A percentile compares a stretch with the other conserved stretches of the same genome.
Conservation (phyloP, 2,113 vertebrate genomes). For the Rhegmatorhina hoffmannsi region DNA sequence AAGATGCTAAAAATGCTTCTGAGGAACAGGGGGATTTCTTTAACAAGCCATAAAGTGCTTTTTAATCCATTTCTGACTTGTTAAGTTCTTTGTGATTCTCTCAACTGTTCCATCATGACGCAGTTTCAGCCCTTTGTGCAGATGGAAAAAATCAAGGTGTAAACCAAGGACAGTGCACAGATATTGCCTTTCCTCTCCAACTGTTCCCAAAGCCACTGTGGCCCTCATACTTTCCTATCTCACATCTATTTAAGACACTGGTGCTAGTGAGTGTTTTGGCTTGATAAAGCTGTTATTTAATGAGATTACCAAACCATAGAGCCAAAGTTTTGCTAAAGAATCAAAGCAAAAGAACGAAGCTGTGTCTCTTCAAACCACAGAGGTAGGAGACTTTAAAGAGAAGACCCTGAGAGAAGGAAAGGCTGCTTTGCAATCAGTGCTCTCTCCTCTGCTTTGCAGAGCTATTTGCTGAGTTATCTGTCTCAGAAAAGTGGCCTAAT, state of each 20-base stretch:
- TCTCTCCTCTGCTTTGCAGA: not conserved
- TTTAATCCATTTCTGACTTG: constrained; percentile 79
- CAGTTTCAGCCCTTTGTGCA: constrained; percentile 60
- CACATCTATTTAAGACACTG: not conserved
- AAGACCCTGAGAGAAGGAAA: not conserved
- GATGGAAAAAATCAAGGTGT: constrained; percentile 60
- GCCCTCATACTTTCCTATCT: not conserved
- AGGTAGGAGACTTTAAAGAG: not conserved
- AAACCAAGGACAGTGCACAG: constrained; percentile 34
- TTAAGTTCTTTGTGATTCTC: constrained; percentile 70
- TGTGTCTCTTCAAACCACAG: too few species aligned
- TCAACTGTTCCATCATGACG: constrained; percentile 58
- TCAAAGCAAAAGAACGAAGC: not conserved
- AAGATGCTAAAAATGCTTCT: constrained; percentile 76
- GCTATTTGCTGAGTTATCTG: not conserved
- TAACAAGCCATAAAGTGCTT: constrained; percentile 78
- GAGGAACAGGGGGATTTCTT: constrained; percentile 71
- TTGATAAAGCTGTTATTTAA: not conserved
- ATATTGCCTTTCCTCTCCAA: not conserved
- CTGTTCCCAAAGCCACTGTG: not conserved
- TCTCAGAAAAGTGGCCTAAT: not conserved
- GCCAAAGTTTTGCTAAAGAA: not conserved
- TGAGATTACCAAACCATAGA: not conserved
- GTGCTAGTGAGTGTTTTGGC: not conserved
- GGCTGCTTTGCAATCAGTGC: not conserved